Evolutionary conservation across 2,797 vertebrate genomes (phyloP).

Genomic region (Pseudopleuronectes americanus): DNA sequence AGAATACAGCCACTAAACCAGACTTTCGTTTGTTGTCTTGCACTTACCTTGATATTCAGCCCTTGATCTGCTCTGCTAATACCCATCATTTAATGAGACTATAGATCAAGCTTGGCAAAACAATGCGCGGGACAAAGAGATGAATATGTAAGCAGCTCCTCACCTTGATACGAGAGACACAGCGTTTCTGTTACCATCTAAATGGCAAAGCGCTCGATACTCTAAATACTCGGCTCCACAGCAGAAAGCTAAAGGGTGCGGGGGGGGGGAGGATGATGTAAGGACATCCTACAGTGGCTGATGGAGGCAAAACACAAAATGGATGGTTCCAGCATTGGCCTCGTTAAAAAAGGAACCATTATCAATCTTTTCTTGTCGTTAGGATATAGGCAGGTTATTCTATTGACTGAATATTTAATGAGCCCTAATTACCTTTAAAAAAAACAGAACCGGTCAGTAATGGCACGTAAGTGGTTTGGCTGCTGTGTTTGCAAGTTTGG

Average conservation of each 20-base stretch:
- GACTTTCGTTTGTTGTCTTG: background rate
- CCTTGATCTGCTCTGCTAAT: constrained; percentile 18
- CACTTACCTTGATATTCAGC: constrained; percentile 11
- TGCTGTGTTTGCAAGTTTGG: constrained; percentile 37
- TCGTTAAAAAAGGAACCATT: constrained; percentile 23
- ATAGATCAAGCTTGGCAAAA: constrained; percentile 28
- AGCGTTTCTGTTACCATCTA: constrained; percentile 41
- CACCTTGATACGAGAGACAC: constrained; percentile 46
- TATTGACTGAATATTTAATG: constrained; percentile 69
- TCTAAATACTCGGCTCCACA: constrained; percentile 37
- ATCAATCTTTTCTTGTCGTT: constrained; percentile 61
- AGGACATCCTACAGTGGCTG: constrained; percentile 64
- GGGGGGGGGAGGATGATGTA: constrained; percentile 45
- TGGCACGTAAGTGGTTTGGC: constrained; percentile 17
- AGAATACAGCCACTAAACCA: too few species aligned
- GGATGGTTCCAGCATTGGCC: constrained; percentile 48
- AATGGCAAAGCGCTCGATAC: constrained; percentile 60
- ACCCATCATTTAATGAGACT: constrained; percentile 16
- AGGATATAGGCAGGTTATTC: constrained; percentile 62
- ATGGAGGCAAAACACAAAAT: constrained; percentile 67
- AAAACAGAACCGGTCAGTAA: constrained; percentile 34
- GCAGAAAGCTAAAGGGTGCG: constrained; percentile 31
- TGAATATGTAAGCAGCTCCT: constrained; percentile 45
- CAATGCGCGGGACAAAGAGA: constrained; percentile 23
- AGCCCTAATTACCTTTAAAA: constrained; percentile 49